Conservation (phyloP, 2,888 invertebrate genomes). For the Augiades crinisus region DNA sequence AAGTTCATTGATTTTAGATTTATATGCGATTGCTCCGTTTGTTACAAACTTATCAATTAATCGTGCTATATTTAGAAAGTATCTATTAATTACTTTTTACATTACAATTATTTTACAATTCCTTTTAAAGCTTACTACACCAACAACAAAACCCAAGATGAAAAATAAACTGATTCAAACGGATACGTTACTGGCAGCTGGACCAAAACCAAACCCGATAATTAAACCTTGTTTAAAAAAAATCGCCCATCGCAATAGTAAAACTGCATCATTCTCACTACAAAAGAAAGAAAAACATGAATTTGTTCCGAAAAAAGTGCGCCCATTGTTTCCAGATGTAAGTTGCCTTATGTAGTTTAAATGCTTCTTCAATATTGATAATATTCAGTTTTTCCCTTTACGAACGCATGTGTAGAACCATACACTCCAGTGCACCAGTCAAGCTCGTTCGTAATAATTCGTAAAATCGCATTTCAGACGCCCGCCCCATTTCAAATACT, state of each 20-base stretch:
- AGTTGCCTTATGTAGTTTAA: not conserved
- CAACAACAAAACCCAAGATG: not conserved
- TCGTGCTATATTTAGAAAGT: too few relatives aligned
- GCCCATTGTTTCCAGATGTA: slow-evolving; percentile 31
- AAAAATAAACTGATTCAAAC: slow-evolving; percentile 28
- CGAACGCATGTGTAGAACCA: too few relatives aligned
- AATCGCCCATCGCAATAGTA: not conserved
- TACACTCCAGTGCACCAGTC: too few relatives aligned
- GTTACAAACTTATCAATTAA: too few relatives aligned
- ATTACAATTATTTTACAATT: too few relatives aligned
- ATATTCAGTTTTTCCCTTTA: too few relatives aligned
- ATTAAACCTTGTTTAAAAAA: not conserved
- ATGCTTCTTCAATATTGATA: too few relatives aligned
- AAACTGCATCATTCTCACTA: slow-evolving; percentile 6
- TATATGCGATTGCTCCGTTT: too few relatives aligned
- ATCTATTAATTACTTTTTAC: too few relatives aligned
- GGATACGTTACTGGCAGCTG: not conserved
- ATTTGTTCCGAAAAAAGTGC: not conserved
- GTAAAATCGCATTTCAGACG: too few relatives aligned
- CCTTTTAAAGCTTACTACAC: not conserved
- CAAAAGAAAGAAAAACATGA: not conserved
- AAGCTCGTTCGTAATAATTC: too few relatives aligned
- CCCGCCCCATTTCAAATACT: not conserved
- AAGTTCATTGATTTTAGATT: too few relatives aligned
- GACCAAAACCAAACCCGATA: not conserved